Evolutionary conservation across 2,113 vertebrate genomes (phyloP).

Genomic region (Vireo altiloquus): DNA sequence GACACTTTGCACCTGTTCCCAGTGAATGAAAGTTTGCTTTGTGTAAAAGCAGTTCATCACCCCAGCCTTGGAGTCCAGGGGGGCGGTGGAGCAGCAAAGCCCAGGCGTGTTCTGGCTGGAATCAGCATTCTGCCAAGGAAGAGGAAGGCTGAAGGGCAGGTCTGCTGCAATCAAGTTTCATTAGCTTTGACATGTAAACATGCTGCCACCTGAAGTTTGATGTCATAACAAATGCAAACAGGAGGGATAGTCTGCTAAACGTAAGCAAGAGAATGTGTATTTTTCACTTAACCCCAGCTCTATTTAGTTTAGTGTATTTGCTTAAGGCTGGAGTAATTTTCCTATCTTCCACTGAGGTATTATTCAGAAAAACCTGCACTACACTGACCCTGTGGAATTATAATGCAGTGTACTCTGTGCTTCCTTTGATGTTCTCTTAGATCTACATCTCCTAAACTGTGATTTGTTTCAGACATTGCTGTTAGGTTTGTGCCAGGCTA

Average conservation of each 20-base stretch:
- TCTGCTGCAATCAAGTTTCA: background rate
- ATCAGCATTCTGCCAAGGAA: fast-evolving
- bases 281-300: conserved; percentile 3
- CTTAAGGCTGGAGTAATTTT: background rate
- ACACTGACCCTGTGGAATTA: background rate
- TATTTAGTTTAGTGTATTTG: background rate
- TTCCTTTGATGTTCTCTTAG: background rate
- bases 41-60: conserved; percentile 34
- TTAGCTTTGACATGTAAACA: conserved; percentile 14
- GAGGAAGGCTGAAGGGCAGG: background rate
- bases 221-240: conserved; percentile 46
- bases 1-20: conserved; percentile 31
- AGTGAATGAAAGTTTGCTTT: conserved; percentile 39
- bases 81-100: background rate
- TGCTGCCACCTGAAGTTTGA: conserved; percentile 1
- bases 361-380: background rate
- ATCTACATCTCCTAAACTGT: background rate
- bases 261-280: background rate
- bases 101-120: background rate
- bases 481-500: background rate
- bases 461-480: background rate
- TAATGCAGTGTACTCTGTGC: background rate
- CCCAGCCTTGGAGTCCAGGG: background rate
- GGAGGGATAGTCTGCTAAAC: background rate
- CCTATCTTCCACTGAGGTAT: background rate